A percentile compares a stretch with the other conserved stretches of the same genome.
Evolutionary conservation across 2,888 invertebrate species (phyloP).

Genomic region (Pandemis cinnamomeana): DNA sequence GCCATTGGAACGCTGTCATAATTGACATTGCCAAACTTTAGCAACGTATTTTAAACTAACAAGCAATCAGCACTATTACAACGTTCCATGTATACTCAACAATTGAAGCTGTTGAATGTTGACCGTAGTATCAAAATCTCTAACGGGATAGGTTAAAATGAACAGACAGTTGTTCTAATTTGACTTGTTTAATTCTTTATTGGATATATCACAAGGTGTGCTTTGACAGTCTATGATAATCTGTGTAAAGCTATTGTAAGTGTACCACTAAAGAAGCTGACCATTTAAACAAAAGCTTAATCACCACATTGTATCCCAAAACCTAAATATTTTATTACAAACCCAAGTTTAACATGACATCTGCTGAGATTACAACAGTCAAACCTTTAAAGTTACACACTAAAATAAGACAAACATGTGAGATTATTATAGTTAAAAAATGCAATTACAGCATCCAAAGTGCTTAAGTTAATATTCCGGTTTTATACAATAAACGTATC

Average conservation of each 20-base stretch:
- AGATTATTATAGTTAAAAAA: background rate
- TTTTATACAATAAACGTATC: no score
- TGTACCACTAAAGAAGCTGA: slow-evolving; percentile 19
- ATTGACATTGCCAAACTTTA: no score
- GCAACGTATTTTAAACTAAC: no score
- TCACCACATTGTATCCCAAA: background rate
- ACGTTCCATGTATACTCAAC: no score
- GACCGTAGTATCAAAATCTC: no score
- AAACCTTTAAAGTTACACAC: background rate
- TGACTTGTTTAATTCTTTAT: slow-evolving; percentile 48
- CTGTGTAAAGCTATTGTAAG: slow-evolving; percentile 60
- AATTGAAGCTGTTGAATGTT: no score
- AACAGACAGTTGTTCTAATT: slow-evolving; percentile 38
- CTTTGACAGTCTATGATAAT: slow-evolving; percentile 67
- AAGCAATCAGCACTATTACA: no score
- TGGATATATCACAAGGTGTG: slow-evolving; percentile 75
- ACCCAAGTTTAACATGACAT: background rate
- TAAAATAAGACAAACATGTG: background rate
- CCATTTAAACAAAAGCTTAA: slow-evolving; percentile 31
- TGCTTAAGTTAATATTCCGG: no score
- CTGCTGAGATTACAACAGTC: background rate
- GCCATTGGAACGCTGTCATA: no score
- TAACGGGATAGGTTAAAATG: slow-evolving; percentile 16
- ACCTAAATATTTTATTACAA: background rate
- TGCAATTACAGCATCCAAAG: background rate